Evolutionary conservation across 2,113 vertebrate genomes (phyloP), one percentile per base, ranked within the genome.

Genomic region (Cyprinus carpio): DNA sequence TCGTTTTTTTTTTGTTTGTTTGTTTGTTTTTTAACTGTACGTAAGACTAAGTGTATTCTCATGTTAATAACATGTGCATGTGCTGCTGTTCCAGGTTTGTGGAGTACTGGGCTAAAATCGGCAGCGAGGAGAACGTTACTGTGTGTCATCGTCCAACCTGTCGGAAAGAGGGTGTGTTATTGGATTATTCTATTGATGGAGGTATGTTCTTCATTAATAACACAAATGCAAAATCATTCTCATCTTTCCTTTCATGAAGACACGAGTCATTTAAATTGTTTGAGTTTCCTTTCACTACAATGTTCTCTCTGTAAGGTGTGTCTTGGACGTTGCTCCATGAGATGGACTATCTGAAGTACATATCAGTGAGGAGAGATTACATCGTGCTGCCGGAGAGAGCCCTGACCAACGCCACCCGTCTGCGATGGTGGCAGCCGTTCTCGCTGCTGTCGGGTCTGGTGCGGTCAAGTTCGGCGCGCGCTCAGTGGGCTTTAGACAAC

Each of bases 401-500:
- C 2, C 94, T 98, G 83, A 97, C 96, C 81, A 99, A 99, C 27
- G 96, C 96, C 7, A 99, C 98, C 0, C 96, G 98, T 20, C 91
- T 99, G 85, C 96, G 98, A 85, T 99, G 98, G 98, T 99, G 98
- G 97, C 98, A 99, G 91, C 98, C 98, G 0, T 98, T 98, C 80
- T 92, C 95, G 0, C 92, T 97, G 84, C 96, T 93, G 88, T 96
- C 94, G 0, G 96, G 97, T 6, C 89, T 97, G 2, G 96, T 96
- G 79, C 94, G 95, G 12, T 94, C 97, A 0, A 96, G 96, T 81
- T 91, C 94, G 0, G 97, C 98, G 27, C 96, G 98, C 34, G 97
- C 98, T 0, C 97, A 98, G 94, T 99, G 98, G 98, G 98, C 98
- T 0, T 93, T 99, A 75, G 98, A 99, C 84, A 99, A 99, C 91